These are phyloP conservation scores for Atta colombica DNA, from an alignment of 1,140 invertebrate genomes.

Conservation along the genomic window DNA sequence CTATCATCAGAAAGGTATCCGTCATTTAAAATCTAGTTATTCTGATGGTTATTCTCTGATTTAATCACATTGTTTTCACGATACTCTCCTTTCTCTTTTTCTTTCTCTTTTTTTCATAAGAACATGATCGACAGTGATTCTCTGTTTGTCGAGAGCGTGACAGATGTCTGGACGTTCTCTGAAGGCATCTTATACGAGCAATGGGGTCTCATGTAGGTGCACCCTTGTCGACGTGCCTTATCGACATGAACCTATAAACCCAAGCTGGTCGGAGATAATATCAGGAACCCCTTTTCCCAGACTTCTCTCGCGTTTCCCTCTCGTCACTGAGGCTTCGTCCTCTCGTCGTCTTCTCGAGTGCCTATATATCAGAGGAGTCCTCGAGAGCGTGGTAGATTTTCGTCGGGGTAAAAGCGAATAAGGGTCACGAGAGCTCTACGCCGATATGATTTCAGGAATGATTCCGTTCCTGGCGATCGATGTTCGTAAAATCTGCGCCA, in stretches of 20 bases:
- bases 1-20: neutral
- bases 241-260: conserved; percentile 75
- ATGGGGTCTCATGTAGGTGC: conserved; percentile 58
- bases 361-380: conserved; percentile 63
- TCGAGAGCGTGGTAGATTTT: conserved; percentile 61
- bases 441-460: conserved; percentile 41
- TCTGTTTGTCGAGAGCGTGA: conserved; percentile 64
- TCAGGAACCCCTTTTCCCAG: conserved; percentile 51
- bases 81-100: conserved; percentile 17
- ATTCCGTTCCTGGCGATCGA: conserved; percentile 46
- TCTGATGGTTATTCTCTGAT: neutral
- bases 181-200: conserved; percentile 67
- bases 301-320: conserved; percentile 37
- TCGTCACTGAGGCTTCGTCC: neutral
- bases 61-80: conserved; percentile 19
- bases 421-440: conserved; percentile 65
- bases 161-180: conserved; percentile 54
- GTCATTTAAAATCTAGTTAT: neutral
- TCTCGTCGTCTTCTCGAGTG: conserved; percentile 39
- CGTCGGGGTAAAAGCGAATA: conserved; percentile 48
- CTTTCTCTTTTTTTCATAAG: neutral
- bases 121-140: conserved; percentile 59
- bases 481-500: conserved; percentile 63
- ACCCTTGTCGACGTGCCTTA: conserved; percentile 69
- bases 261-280: conserved; percentile 69